phyloP scores from a whole-genome alignment of 2,797 vertebrate species.

The Adrianichthys oophorus region DNA sequence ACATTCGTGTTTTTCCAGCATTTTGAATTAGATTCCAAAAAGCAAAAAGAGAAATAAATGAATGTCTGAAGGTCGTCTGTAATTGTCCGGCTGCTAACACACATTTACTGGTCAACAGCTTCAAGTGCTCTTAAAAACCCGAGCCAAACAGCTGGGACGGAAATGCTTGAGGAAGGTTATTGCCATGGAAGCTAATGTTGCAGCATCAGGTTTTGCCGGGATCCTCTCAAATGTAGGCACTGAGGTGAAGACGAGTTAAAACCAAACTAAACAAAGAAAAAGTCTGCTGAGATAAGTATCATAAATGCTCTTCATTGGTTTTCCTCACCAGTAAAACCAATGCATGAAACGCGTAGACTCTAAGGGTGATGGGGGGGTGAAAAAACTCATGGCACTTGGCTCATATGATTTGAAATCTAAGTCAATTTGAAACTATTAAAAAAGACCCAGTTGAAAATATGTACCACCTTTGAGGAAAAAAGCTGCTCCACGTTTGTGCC shows the following conservation, averaged over 20 bases:
- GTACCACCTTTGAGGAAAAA: slow-evolving; percentile 37
- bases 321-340: slow-evolving; percentile 12
- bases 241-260: slow-evolving; percentile 90
- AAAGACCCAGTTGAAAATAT: slow-evolving; percentile 60
- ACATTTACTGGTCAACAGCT: slow-evolving; percentile 11
- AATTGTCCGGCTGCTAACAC: slow-evolving; percentile 15
- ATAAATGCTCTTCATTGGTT: slow-evolving; percentile 63
- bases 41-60: not conserved
- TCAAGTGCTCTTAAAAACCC: slow-evolving; percentile 43
- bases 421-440: slow-evolving; percentile 41
- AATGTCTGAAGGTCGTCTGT: not conserved
- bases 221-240: slow-evolving; percentile 88
- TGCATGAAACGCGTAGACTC: slow-evolving; percentile 25
- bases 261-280: slow-evolving; percentile 28
- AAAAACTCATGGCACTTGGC: slow-evolving; percentile 59
- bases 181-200: slow-evolving; percentile 78
- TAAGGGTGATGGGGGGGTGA: slow-evolving; percentile 17
- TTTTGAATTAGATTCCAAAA: not conserved
- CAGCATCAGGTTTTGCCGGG: slow-evolving; percentile 75
- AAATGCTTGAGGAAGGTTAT: slow-evolving; percentile 59
- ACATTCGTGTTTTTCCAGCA: slow-evolving; percentile 39
- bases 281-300: slow-evolving; percentile 79
- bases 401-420: slow-evolving; percentile 42
- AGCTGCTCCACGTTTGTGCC: slow-evolving; percentile 34
- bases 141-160: slow-evolving; percentile 36